phyloP scores from a whole-genome alignment of 2,888 invertebrate genomes.

The Protophormia terraenovae region DNA sequence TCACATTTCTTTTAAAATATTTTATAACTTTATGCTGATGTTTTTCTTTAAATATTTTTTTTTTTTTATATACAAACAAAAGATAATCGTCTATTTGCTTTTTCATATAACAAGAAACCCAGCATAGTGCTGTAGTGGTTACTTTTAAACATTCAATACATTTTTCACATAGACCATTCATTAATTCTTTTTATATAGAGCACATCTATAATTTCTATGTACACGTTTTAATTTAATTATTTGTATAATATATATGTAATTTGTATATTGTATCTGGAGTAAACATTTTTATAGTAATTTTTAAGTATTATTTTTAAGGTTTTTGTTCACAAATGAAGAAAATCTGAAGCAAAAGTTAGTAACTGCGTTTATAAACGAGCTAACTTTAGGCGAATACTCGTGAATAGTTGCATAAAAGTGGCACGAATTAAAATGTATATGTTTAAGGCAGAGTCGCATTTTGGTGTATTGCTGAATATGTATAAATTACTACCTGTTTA shows the following conservation, averaged over 20 bases:
- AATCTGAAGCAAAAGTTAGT: constrained; percentile 45
- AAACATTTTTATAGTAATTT: neutral
- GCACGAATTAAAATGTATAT: neutral
- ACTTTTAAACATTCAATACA: constrained; percentile 59
- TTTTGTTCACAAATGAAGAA: constrained; percentile 41
- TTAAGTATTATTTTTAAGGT: neutral
- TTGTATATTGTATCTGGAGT: neutral
- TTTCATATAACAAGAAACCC: constrained; percentile 54
- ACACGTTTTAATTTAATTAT: neutral
- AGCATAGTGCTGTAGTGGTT: constrained; percentile 64
- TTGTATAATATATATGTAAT: neutral
- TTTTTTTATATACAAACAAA: constrained; percentile 65
- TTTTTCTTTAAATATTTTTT: constrained; percentile 28
- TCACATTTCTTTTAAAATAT: neutral
- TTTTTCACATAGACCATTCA: constrained; percentile 47
- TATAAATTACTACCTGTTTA: too few species aligned
- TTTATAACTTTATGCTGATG: neutral
- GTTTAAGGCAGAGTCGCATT: neutral
- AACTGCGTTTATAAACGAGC: constrained; percentile 52
- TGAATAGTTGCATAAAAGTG: constrained; percentile 32
- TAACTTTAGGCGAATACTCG: constrained; percentile 48
- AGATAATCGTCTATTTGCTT: constrained; percentile 59
- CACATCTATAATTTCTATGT: neutral
- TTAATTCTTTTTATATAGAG: constrained; percentile 26
- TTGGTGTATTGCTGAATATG: too few species aligned